Evolutionary conservation across 2,113 vertebrate genomes (phyloP), one percentile per base, ranked within the genome.

Genomic region (Ptilorrhoa leucosticta): DNA sequence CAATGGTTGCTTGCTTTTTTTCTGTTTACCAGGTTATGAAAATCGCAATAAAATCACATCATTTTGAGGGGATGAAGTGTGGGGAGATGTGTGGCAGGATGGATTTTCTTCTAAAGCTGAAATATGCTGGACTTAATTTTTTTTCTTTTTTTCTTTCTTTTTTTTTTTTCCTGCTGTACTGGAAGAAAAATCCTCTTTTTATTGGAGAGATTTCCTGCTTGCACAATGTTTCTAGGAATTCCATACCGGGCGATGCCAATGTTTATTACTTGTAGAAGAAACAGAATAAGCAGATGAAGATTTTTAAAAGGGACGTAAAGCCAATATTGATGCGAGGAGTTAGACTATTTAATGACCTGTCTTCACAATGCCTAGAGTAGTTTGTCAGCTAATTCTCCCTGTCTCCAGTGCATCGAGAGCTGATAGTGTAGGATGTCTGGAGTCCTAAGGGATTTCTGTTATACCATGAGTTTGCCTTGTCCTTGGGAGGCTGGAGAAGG

Each of bases 191-290:
- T 84, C 66, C 56, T 92, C 53, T 95, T 93, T 97, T 94, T 92
- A 94, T 96, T 96, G 94, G 87, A 93, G 90, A 97, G 63, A 94
- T 92, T 97, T 97, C 76, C 88, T 96, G 82, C 93, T 97, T 94
- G 65, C 95, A 97, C 56, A 92, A 93, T 91, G 83, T 95, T 98
- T 98, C 97, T 97, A 98, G 95, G 91, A 98, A 97, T 87, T 93
- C 66, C 69, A 95, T 83, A 89, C 24, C 4, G 42, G 45, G 92
- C 17, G 7, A n/a, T 93, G 96, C 95, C 96, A 96, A 77, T 94
- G 78, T 97, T 97, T 97, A 92, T 97, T 96, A 78, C 57, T 94
- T 96, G 93, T 92, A 97, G 85, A 96, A 97, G 91, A 87, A 96
- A 90, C 50, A 93, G 94, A 97, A 94, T 93, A 88, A 97, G 30